phyloP scores from a whole-genome alignment of 1,140 invertebrate genomes.

The Drosophila truncata region DNA sequence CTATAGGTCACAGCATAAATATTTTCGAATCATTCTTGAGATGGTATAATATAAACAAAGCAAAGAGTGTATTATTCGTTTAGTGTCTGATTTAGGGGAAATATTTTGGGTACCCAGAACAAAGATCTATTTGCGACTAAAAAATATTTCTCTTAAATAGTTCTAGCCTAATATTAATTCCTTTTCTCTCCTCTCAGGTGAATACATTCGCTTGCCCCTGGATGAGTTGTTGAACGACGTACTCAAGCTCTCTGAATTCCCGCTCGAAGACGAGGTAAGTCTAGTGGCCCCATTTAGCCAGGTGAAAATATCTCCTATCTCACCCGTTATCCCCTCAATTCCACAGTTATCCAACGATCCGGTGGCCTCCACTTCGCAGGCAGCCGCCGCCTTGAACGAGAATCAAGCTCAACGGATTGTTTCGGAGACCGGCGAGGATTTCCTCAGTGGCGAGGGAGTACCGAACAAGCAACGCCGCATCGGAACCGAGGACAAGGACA shows the following conservation, averaged over 20 bases:
- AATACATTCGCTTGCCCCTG: slow-evolving; percentile 83
- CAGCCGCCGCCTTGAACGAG: slow-evolving; percentile 66
- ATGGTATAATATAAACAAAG: not conserved
- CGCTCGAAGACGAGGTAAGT: slow-evolving; percentile 76
- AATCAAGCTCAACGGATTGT: slow-evolving; percentile 35
- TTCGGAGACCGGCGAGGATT: slow-evolving; percentile 70
- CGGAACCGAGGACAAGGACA: slow-evolving; percentile 16
- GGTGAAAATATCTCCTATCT: not conserved
- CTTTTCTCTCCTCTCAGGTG: slow-evolving; percentile 61
- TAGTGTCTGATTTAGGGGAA: not conserved
- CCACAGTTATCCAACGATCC: slow-evolving; percentile 62
- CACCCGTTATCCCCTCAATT: not conserved
- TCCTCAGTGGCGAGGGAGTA: slow-evolving; percentile 22
- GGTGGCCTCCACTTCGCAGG: slow-evolving; percentile 79
- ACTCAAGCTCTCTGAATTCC: slow-evolving; percentile 76
- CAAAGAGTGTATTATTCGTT: not conserved
- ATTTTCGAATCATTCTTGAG: not conserved
- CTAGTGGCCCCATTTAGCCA: not conserved
- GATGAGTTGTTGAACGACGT: slow-evolving; percentile 85
- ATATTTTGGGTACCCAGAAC: not conserved
- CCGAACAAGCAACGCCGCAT: slow-evolving; percentile 20
- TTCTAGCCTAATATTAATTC: not conserved
- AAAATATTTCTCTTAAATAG: not conserved
- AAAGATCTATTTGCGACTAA: not conserved
- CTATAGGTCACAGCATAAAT: not conserved